phyloP scores from a whole-genome alignment of 2,888 invertebrate genomes.

The Dynastes tityus region DNA sequence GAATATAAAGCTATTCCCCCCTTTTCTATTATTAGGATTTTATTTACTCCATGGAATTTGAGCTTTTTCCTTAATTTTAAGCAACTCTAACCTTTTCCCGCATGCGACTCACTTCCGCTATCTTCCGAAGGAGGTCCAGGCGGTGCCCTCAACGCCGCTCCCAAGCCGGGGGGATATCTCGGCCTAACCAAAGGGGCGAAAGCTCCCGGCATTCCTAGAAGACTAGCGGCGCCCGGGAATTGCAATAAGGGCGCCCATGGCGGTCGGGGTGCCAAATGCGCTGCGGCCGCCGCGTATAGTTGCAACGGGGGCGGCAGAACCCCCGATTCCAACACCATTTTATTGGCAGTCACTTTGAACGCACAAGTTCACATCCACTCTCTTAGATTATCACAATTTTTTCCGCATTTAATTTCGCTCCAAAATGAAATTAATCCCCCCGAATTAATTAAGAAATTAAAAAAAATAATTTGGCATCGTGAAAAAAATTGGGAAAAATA shows the following conservation, averaged over 20 bases:
- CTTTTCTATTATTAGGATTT: neutral
- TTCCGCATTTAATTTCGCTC: neutral
- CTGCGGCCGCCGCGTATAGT: constrained; percentile 81
- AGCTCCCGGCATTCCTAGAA: constrained; percentile 70
- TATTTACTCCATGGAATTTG: neutral
- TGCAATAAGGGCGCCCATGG: constrained; percentile 71
- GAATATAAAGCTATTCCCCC: neutral
- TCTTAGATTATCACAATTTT: constrained; percentile 11
- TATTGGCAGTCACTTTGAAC: constrained; percentile 60
- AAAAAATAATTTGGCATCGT: neutral
- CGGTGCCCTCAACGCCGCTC: constrained; percentile 66
- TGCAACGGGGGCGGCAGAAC: constrained; percentile 82
- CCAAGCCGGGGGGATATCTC: constrained; percentile 65
- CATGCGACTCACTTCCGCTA: constrained; percentile 70
- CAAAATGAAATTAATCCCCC: neutral
- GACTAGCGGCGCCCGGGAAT: constrained; percentile 70
- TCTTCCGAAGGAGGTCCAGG: constrained; percentile 70
- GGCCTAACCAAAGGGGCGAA: constrained; percentile 69
- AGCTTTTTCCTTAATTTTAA: neutral
- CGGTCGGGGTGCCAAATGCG: constrained; percentile 77
- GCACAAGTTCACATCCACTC: constrained; percentile 52
- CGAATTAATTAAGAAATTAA: no score
- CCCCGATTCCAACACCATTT: constrained; percentile 78
- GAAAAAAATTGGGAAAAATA: constrained; percentile 12
- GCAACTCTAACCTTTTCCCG: constrained; percentile 68